Base-by-base conservation (phyloP, 2,113 vertebrate species). In the Mus spicilegus region DNA sequence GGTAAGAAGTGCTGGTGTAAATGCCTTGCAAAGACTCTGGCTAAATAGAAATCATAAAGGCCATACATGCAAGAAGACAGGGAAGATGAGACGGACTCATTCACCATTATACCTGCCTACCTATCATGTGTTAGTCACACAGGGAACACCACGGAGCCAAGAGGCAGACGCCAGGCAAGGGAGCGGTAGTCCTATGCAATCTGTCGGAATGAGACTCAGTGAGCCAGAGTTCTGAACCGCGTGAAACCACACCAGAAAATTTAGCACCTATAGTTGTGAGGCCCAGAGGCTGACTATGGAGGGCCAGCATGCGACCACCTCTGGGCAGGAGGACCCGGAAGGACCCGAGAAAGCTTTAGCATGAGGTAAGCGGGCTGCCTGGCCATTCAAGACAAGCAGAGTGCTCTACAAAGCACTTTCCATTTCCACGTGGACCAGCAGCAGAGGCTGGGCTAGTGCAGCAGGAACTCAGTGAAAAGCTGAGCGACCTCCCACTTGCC, bases 391-490 rank as follows among this genome's bases (percentile, higher is more conserved):
- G 58, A 49, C 10, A 8, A 42, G 36, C n/a, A 30, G 46, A 30
- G 39, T 4, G 7, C 87, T 87, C 20, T 58, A 72, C 88, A 77
- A 92, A 46, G 76, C 65, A 54, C 11, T 10, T 82, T 80, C 3
- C 20, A n/a, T 72, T 80, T 85, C 70, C 70, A 80, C 69, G 89
- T 24, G 78, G 92, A 84, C 75, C 4, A 65, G 75, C 0, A 39
- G 69, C 93, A 93, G 93, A 95, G 67, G 87, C 85, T 33, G 67
- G 63, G 58, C 39, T 51, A 73, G 87, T n/a, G 39, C 9, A 63
- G 72, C 51, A 42, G 30, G 10, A 46, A 36, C 63, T 80, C 49
- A 51, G 72, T 61, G 24, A 63, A 20, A 56, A 61, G 30, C 39
- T 7, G 13, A 80, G 26, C 9, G 5, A n/a, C 46, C 20, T 88